phyloP scores from a whole-genome alignment of 2,888 invertebrate genomes.

The Lasioglossum malachurum region DNA sequence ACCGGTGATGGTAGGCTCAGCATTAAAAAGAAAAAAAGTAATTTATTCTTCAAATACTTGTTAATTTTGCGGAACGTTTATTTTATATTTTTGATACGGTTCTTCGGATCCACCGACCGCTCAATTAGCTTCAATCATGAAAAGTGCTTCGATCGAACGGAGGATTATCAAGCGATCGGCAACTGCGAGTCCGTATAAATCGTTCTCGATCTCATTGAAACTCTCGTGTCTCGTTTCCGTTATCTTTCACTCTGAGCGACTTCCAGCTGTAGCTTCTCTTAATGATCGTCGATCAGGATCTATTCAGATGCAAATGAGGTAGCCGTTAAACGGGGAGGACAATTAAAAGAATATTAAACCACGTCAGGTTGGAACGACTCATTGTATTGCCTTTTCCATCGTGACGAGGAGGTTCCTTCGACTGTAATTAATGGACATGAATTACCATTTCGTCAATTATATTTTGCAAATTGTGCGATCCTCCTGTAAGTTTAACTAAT shows the following conservation, averaged over 20 bases:
- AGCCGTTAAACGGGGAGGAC: constrained; percentile 13
- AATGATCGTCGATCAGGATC: constrained; percentile 49
- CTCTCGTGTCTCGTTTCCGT: constrained; percentile 40
- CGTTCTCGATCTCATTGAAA: constrained; percentile 50
- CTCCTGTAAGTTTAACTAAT: neutral
- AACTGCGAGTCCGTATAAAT: constrained; percentile 56
- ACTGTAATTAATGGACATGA: neutral
- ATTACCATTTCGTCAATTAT: neutral
- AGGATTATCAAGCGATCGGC: constrained; percentile 48
- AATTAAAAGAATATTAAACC: constrained; percentile 42
- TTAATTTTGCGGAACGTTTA: neutral
- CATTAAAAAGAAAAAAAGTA: neutral
- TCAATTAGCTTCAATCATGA: constrained; percentile 32
- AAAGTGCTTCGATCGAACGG: constrained; percentile 48
- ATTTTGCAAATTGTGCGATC: neutral
- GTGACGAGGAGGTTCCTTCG: neutral
- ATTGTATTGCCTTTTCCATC: neutral
- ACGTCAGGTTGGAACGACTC: constrained; percentile 10
- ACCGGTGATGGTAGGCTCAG: neutral
- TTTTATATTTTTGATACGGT: neutral
- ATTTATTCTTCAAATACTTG: neutral
- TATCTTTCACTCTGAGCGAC: constrained; percentile 42
- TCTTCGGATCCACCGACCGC: neutral
- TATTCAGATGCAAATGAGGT: constrained; percentile 51
- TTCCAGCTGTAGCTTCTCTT: constrained; percentile 37